These are phyloP conservation scores for Eupithecia inturbata DNA, from an alignment of 2,888 invertebrate genomes.

Conservation along the genomic window DNA sequence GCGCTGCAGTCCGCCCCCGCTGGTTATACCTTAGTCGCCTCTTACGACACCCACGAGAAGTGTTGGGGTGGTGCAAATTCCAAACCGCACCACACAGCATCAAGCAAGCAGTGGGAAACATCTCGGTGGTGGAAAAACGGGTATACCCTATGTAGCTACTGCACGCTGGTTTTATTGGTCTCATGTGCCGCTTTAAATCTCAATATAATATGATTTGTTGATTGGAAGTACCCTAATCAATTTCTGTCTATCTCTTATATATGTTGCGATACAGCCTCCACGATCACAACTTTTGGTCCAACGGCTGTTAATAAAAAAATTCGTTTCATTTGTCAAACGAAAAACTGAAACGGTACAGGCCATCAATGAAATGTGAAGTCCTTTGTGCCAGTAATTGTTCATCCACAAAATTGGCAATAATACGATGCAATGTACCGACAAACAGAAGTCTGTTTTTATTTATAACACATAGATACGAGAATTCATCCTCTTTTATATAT, in stretches of 20 bases:
- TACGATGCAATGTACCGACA: constrained; percentile 18
- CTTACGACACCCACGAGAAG: too few relatives aligned
- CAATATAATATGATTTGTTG: background rate
- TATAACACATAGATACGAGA: background rate
- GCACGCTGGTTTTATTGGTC: background rate
- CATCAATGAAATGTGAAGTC: constrained; percentile 30
- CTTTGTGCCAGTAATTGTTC: constrained; percentile 29
- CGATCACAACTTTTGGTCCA: constrained; percentile 2
- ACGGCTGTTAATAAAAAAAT: constrained; percentile 20
- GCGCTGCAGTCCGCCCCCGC: too few relatives aligned
- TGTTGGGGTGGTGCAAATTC: too few relatives aligned
- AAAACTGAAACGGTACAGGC: constrained; percentile 30
- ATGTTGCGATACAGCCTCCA: constrained; percentile 8
- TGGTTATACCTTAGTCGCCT: too few relatives aligned
- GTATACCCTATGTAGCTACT: background rate
- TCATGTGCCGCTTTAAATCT: background rate
- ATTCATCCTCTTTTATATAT: background rate
- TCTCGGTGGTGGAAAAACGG: too few relatives aligned
- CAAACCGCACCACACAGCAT: too few relatives aligned
- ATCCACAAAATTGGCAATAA: constrained; percentile 29
- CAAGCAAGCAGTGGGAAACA: too few relatives aligned
- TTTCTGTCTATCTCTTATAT: constrained; percentile 17
- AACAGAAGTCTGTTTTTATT: constrained; percentile 5
- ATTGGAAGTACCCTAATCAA: constrained; percentile 10
- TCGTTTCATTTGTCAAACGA: constrained; percentile 31